Percentiles rank a stretch among this genome's conserved stretches.
phyloP scores from a whole-genome alignment of 37 sponge, comb jelly and placozoan genomes.

The Ianthella basta region DNA sequence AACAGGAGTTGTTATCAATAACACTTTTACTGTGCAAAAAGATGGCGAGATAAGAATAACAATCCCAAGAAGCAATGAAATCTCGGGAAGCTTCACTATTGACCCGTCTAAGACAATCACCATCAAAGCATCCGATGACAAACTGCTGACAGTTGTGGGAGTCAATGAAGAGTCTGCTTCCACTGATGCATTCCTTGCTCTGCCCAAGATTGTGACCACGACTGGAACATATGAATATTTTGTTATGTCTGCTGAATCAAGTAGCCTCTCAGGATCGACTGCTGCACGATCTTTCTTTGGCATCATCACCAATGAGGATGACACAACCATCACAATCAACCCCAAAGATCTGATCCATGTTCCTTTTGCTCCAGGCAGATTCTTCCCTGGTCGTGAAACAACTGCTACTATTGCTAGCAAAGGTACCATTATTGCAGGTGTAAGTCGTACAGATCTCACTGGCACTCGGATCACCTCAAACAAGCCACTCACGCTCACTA shows the following conservation, averaged over 20 bases:
- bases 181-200: slow-evolving; percentile 53
- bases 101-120: neutral
- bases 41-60: neutral
- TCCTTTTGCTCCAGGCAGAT: neutral
- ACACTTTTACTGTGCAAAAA: neutral
- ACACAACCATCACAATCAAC: slow-evolving; percentile 20
- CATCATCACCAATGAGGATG: slow-evolving; percentile 33
- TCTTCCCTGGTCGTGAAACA: neutral
- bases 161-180: slow-evolving; percentile 38
- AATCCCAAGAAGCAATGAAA: neutral
- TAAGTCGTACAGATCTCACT: slow-evolving; percentile 27
- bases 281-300: slow-evolving; percentile 16
- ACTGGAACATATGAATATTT: slow-evolving; percentile 18
- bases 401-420: neutral
- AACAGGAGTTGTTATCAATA: neutral
- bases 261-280: neutral
- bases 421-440: neutral
- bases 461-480: slow-evolving; percentile 36
- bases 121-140: neutral
- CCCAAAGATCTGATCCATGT: too few relatives aligned
- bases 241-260: neutral
- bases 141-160: slow-evolving; percentile 31
- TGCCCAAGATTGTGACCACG: slow-evolving; percentile 30
- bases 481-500: slow-evolving; percentile 14
- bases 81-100: neutral